Evolutionary conservation across 2,888 invertebrate genomes (phyloP), one percentile per base, ranked within the genome.

Genomic region (Aporophyla nigra): DNA sequence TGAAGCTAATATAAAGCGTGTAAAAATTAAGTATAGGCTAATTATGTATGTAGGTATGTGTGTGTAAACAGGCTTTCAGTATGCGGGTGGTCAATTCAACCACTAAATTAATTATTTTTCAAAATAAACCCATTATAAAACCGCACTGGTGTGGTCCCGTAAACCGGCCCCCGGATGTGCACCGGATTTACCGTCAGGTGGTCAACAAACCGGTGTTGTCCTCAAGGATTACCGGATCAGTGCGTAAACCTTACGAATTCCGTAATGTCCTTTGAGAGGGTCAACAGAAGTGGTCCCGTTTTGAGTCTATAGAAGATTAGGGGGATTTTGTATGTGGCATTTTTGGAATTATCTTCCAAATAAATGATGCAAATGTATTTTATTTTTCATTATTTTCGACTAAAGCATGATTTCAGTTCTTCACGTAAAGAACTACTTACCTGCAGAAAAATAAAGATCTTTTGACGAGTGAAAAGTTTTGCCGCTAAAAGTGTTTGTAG

Each of bases 141-240:
- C 21, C 19, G 10, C 51, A 1, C 46, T 21, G 51, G 82, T 82
- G 78, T 59, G 79, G 82, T 72, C 86, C 56, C 2, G n/a, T 53
- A n/a, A 43, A 16, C 40, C 51, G 7, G 61, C 27, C 53, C 59
- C 79, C 88, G 87, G 87, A 86, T 78, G 87, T 74, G 67, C 58
- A 56, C 76, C 71, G 77, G 88, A 83, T 77, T 87, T 71, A 69
- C 63, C 54, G 85, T 83, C 88, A 88, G 88, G 75, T 86, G 88
- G 88, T 73, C 88, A 83, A 74, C 67, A 80, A 85, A 81, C 85
- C 77, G 78, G 82, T 76, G 67, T 76, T 82, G 76, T 83, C 79
- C 78, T 69, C 53, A 21, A 71, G 78, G 83, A 82, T 83, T 83
- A 85, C 74, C 58, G 72, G 83, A 78, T 83, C 72, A 78, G 49